These are phyloP conservation scores for Netelia virgata DNA, from an alignment of 2,888 invertebrate genomes.

Conservation along the genomic window DNA sequence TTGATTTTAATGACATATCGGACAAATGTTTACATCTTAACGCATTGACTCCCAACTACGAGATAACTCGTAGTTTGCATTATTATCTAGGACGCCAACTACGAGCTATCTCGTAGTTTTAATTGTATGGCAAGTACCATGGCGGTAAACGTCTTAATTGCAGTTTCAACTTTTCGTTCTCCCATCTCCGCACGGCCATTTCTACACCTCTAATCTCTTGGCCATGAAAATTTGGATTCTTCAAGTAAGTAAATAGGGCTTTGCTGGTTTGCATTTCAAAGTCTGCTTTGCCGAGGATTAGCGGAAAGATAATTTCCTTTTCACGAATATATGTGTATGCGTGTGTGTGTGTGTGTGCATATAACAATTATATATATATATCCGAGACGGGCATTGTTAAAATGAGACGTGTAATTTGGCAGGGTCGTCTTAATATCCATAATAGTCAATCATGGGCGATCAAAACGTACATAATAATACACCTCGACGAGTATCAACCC, in stretches of 20 bases:
- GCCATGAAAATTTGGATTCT: background rate
- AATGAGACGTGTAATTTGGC: background rate
- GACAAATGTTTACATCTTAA: too few relatives aligned
- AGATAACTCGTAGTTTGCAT: too few relatives aligned
- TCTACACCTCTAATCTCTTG: background rate
- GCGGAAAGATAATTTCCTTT: background rate
- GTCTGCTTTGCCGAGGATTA: conserved; percentile 1
- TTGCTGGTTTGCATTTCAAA: conserved; percentile 15
- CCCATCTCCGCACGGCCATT: too few relatives aligned
- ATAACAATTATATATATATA: too few relatives aligned
- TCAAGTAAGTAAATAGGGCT: background rate
- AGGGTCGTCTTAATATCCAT: background rate
- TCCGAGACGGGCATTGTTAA: background rate
- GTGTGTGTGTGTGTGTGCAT: background rate
- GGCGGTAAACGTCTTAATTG: too few relatives aligned
- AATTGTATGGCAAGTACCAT: too few relatives aligned
- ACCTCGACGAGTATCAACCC: background rate
- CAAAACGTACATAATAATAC: background rate
- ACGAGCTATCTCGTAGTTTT: too few relatives aligned
- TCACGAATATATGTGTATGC: background rate
- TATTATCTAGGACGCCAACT: too few relatives aligned
- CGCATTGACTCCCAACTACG: too few relatives aligned
- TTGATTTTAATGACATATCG: too few relatives aligned
- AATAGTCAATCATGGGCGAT: background rate
- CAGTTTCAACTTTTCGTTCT: too few relatives aligned